A percentile compares a stretch with the other conserved stretches of the same genome.
Evolutionary conservation across 1,140 invertebrate species (phyloP).

Genomic region (Leptinotarsa lineolata): DNA sequence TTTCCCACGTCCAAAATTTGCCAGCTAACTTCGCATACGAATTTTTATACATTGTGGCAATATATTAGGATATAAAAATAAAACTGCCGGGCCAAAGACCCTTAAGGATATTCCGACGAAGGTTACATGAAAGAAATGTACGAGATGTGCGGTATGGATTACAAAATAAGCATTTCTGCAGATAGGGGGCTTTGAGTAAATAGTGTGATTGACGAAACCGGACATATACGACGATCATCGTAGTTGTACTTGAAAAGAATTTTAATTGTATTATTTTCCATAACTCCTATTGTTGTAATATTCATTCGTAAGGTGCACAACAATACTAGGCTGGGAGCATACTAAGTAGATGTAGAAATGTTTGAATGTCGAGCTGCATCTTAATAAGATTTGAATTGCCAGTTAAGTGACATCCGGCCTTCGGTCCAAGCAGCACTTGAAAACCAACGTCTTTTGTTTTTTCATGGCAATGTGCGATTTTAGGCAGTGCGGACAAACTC

Average conservation of each 20-base stretch:
- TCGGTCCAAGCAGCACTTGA: not conserved
- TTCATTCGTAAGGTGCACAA: slow-evolving; percentile 40
- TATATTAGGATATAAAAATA: no score
- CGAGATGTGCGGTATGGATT: slow-evolving; percentile 4
- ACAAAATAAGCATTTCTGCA: slow-evolving; percentile 9
- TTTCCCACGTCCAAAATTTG: no score
- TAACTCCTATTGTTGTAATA: slow-evolving; percentile 39
- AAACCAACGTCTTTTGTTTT: slow-evolving; percentile 6
- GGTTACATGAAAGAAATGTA: not conserved
- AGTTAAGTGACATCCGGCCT: slow-evolving; percentile 42
- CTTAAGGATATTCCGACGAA: no score
- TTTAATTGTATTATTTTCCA: slow-evolving; percentile 36
- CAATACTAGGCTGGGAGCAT: slow-evolving; percentile 34
- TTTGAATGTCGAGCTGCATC: slow-evolving; percentile 33
- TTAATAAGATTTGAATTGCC: slow-evolving; percentile 42
- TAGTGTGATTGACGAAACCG: slow-evolving; percentile 36
- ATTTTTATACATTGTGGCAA: no score
- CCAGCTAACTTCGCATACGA: no score
- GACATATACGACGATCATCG: slow-evolving; percentile 30
- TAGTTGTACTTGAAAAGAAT: slow-evolving; percentile 28
- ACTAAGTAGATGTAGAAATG: slow-evolving; percentile 40
- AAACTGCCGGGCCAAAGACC: no score
- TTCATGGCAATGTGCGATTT: slow-evolving; percentile 16
- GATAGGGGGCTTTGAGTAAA: slow-evolving; percentile 1
- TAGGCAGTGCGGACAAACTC: not conserved